Evolutionary conservation across 2,797 vertebrate genomes (phyloP).

Genomic region (Orientallactaga sibirica): DNA sequence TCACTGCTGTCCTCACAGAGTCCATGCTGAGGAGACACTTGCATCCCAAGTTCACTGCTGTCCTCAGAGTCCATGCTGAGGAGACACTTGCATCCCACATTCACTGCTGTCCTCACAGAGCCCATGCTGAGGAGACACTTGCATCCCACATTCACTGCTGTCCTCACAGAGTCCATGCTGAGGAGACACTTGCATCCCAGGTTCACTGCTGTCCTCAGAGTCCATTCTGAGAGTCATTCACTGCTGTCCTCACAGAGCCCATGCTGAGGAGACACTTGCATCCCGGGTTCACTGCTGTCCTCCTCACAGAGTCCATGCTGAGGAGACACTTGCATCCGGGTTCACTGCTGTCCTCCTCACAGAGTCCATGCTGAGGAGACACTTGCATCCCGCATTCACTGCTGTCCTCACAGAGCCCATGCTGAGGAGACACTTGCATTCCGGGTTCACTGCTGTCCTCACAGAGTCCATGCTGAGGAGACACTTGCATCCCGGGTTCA

Average conservation of each 20-base stretch:
- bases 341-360: fast-evolving
- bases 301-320: background rate
- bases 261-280: background rate
- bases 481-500: too few species aligned
- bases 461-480: background rate
- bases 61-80: too few species aligned
- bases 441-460: fast-evolving
- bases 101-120: fast-evolving
- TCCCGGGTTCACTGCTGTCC: fast-evolving
- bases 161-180: too few species aligned
- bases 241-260: background rate
- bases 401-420: too few species aligned
- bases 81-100: fast-evolving
- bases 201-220: fast-evolving
- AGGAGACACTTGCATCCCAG: fast-evolving
- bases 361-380: background rate
- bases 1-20: fast-evolving
- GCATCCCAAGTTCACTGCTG: too few species aligned
- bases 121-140: background rate
- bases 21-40: background rate
- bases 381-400: too few species aligned
- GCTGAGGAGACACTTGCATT: background rate
- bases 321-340: too few species aligned
- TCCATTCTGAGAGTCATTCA: too few species aligned
- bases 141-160: too few species aligned